Percentiles rank a stretch among this genome's conserved stretches.
These are phyloP conservation scores for Nephila pilipes DNA, from an alignment of 1,140 invertebrate genomes.

Conservation along the genomic window DNA sequence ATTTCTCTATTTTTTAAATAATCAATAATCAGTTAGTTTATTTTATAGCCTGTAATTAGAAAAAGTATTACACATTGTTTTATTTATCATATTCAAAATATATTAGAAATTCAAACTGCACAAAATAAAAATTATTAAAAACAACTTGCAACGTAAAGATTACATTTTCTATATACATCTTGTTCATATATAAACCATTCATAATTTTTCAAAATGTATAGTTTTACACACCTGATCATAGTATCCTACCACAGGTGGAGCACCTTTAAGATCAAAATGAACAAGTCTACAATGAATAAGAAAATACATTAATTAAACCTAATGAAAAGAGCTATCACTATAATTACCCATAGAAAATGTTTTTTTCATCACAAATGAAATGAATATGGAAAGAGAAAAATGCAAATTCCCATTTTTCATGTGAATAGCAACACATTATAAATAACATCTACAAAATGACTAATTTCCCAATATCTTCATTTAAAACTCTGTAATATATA, in stretches of 20 bases:
- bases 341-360: neutral
- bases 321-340: neutral
- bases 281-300: conserved; percentile 82
- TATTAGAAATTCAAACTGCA: too few species aligned
- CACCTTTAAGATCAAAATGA: conserved; percentile 88
- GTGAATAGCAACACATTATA: neutral
- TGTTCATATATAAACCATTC: too few species aligned
- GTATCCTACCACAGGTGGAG: conserved; percentile 86
- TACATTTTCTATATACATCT: too few species aligned
- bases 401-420: neutral
- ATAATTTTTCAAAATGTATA: neutral
- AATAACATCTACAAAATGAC: neutral
- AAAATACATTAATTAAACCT: neutral
- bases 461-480: too few species aligned
- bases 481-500: too few species aligned
- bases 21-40: too few species aligned
- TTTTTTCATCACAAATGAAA: neutral
- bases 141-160: too few species aligned
- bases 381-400: neutral
- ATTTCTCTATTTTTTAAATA: too few species aligned
- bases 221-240: conserved; percentile 82
- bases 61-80: too few species aligned
- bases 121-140: too few species aligned
- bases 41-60: too few species aligned
- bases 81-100: too few species aligned